Base-by-base conservation (phyloP, 2,113 vertebrate genomes). In the Atrichornis clamosus region DNA sequence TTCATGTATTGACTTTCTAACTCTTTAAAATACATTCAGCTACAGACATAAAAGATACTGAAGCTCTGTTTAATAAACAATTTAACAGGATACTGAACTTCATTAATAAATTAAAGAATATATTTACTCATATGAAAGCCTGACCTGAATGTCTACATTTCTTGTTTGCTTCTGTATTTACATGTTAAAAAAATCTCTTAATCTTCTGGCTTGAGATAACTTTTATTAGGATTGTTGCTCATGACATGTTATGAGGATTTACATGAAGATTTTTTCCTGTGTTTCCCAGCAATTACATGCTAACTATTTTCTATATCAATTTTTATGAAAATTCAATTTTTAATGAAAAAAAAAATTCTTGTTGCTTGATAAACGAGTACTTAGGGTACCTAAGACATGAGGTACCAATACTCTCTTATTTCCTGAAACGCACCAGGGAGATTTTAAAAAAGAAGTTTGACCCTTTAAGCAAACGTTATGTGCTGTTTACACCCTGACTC, bases 81-180 rank as follows among this genome's bases (percentile, higher is more conserved):
- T 95, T 96, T 91, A 92, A 90, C 91, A 90, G 67, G 74, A 92
- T 87, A 96, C 90, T 87, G 94, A 96, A 92, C 90, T 91, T 96
- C 62, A 88, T 95, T 94, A 97, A 97, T 96, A 96, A 97, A 97
- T 96, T 84, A 96, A 97, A 70, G 74, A 83, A 73, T 93, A 62
- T 84, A 93, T 96, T 96, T 97, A 94, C 89, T 96, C 90, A 89
- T 65, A 93, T 33, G 42, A 79, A 80, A 87, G 65, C 63, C 70
- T 91, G 75, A 87, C 72, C 56, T 92, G 64, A 77, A 93, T 87
- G 74, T 53, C 46, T 93, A 63, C 64, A 87, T 90, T 95, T 95
- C 88, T 86, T 92, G 87, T 81, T 91, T 95, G 52, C 64, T 69
- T 95, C 68, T 96, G 56, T 91, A 93, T 83, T 97, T 94, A 91